These are phyloP conservation scores for Aix galericulata DNA, from an alignment of 2,113 vertebrate species.

Conservation along the genomic window DNA sequence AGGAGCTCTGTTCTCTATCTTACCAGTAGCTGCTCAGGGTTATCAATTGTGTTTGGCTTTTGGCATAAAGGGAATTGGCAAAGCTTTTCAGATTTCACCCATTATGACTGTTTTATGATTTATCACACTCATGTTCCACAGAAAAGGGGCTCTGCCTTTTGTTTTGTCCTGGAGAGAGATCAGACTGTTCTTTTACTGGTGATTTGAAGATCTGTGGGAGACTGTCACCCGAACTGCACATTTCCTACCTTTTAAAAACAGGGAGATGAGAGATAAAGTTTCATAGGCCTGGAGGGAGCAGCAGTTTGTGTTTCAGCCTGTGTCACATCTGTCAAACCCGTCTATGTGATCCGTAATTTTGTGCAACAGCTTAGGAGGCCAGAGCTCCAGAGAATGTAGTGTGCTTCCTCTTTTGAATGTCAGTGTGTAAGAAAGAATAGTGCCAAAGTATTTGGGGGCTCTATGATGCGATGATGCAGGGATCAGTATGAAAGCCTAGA, in stretches of 20 bases:
- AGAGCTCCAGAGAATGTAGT: not conserved
- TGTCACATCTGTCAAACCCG: not conserved
- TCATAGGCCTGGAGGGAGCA: not conserved
- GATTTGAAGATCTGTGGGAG: not conserved
- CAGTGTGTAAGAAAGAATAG: not conserved
- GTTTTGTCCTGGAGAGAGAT: not conserved
- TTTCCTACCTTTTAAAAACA: conserved; percentile 9
- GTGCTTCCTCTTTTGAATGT: not conserved
- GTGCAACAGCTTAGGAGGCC: not conserved
- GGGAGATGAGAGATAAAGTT: conserved; percentile 1
- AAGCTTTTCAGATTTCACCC: conserved; percentile 4
- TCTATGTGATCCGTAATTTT: not conserved
- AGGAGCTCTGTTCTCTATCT: not conserved
- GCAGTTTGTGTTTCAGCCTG: not conserved
- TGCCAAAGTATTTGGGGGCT: not conserved
- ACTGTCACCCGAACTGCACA: not conserved
- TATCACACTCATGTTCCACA: not conserved
- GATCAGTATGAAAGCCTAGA: not conserved
- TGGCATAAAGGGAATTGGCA: not conserved
- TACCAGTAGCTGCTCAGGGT: not conserved
- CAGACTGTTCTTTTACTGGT: not conserved
- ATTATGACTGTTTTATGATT: not conserved
- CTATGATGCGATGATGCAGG: not conserved
- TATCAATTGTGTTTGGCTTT: not conserved
- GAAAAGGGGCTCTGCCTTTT: not conserved